Conservation (phyloP, 2,888 invertebrate species). For the Lasioglossum malachurum region DNA sequence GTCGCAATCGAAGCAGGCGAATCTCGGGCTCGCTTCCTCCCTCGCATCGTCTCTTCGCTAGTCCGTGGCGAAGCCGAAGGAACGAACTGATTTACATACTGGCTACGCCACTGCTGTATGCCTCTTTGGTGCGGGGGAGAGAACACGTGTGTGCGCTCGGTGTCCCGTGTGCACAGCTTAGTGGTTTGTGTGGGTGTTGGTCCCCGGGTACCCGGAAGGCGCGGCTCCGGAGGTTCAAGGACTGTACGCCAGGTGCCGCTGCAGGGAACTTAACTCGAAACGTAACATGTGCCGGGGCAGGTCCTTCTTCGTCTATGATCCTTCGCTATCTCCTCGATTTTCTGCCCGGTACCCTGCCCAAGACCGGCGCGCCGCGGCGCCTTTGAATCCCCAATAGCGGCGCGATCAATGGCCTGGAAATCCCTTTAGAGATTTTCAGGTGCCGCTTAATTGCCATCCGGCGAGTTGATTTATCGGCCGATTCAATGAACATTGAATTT, state of each 20-base stretch:
- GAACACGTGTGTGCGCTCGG: slow-evolving; percentile 61
- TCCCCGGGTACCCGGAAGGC: slow-evolving; percentile 81
- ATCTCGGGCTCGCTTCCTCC: slow-evolving; percentile 57
- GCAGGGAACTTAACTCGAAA: slow-evolving; percentile 72
- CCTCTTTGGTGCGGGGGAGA: slow-evolving; percentile 75
- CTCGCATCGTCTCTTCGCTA: slow-evolving; percentile 46
- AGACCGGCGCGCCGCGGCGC: slow-evolving; percentile 33
- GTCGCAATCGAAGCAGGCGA: slow-evolving; percentile 60
- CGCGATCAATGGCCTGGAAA: slow-evolving; percentile 50
- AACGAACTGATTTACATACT: slow-evolving; percentile 81
- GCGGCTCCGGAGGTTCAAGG: slow-evolving; percentile 80
- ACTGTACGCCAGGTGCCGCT: slow-evolving; percentile 83
- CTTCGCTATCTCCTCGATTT: slow-evolving; percentile 46
- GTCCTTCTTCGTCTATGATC: slow-evolving; percentile 65
- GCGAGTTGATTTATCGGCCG: slow-evolving; percentile 39
- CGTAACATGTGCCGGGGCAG: slow-evolving; percentile 77
- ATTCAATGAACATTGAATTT: slow-evolving; percentile 49
- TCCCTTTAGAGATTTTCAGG: slow-evolving; percentile 34
- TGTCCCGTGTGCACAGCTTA: slow-evolving; percentile 13
- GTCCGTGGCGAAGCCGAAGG: slow-evolving; percentile 61
- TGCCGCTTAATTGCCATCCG: slow-evolving; percentile 43
- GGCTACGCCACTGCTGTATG: slow-evolving; percentile 78
- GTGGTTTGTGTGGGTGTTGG: slow-evolving; percentile 65
- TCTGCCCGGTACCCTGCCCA: slow-evolving; percentile 29
- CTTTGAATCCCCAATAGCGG: slow-evolving; percentile 45